Evolutionary conservation across 2,797 vertebrate genomes (phyloP).

Genomic region (Echiichthys vipera): DNA sequence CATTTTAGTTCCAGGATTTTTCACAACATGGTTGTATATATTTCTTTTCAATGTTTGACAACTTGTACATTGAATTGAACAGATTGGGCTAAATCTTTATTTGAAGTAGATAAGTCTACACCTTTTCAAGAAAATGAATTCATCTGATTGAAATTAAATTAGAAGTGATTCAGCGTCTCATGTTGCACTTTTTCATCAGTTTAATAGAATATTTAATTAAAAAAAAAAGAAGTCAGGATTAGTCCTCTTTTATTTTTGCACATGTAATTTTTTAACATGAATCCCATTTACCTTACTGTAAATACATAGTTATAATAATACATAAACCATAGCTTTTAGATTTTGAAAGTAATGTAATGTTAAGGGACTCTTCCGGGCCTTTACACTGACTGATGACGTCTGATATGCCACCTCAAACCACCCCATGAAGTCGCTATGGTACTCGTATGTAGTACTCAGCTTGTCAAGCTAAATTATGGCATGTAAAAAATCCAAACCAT

Average conservation of each 20-base stretch:
- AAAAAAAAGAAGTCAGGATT: background rate
- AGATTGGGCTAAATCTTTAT: background rate
- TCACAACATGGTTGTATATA: background rate
- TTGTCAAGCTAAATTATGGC: background rate
- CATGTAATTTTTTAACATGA: background rate
- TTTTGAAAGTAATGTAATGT: background rate
- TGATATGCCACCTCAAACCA: background rate
- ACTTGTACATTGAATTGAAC: background rate
- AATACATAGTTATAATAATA: no score
- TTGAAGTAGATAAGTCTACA: background rate
- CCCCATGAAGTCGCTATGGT: background rate
- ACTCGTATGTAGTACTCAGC: no score
- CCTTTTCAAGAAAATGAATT: background rate
- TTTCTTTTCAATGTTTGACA: background rate
- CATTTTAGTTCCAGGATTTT: no score
- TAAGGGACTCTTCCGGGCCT: background rate
- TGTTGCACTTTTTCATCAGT: background rate
- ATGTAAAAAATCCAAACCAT: constrained; percentile 10
- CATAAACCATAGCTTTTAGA: background rate
- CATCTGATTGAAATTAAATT: background rate
- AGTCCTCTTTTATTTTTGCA: background rate
- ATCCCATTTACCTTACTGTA: background rate
- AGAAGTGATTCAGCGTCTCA: background rate
- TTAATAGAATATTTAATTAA: background rate
- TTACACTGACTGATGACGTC: background rate